Conservation (phyloP, 2,888 invertebrate species). For the Junonia oenone region DNA sequence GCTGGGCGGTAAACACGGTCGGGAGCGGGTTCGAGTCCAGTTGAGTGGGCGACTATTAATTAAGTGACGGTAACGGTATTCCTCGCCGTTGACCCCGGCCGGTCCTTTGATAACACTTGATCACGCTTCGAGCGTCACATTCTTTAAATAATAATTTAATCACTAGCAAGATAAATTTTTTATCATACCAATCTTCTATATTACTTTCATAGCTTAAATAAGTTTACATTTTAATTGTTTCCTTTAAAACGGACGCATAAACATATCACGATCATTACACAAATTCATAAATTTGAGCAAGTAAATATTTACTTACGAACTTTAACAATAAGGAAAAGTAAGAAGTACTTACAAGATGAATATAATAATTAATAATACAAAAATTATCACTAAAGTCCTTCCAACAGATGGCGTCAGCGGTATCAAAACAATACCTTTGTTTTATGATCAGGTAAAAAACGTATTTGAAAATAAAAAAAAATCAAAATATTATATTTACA, state of each 20-base stretch:
- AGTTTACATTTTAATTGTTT: background rate
- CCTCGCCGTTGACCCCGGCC: constrained; percentile 20
- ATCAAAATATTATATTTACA: background rate
- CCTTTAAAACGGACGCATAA: background rate
- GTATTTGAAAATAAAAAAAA: background rate
- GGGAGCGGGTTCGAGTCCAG: constrained; percentile 54
- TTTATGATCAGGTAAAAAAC: background rate
- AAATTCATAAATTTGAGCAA: background rate
- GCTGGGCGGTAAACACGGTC: constrained; percentile 50
- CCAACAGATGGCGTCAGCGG: constrained; percentile 60
- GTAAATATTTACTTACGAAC: background rate
- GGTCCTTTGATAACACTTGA: constrained; percentile 17
- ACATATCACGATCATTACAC: background rate
- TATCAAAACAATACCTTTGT: constrained; percentile 45
- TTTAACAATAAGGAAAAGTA: background rate
- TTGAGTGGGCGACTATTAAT: constrained; percentile 69
- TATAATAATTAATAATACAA: background rate
- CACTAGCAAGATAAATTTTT: no score
- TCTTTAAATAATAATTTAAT: background rate
- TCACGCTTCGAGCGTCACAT: background rate
- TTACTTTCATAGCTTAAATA: no score
- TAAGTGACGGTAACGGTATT: constrained; percentile 56
- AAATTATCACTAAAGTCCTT: constrained; percentile 2
- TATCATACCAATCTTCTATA: no score
- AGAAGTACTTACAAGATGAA: background rate